phyloP scores from a whole-genome alignment of 2,888 invertebrate species.

The Oegoconia quadripuncta region DNA sequence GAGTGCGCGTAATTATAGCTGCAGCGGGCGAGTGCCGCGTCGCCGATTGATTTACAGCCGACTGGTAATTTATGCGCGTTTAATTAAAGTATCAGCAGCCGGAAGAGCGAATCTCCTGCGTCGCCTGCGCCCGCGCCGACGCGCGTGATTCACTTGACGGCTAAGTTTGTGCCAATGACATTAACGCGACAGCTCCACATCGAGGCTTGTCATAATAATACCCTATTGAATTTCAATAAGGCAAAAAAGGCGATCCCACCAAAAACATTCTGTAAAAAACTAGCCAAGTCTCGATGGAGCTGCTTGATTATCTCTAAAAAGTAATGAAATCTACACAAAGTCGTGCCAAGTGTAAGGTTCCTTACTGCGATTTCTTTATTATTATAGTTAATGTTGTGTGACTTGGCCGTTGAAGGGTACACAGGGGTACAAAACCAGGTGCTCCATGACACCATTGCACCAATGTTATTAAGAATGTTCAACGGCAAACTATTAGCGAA shows the following conservation, averaged over 20 bases:
- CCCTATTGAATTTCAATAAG: constrained; percentile 5
- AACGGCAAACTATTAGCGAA: too few relatives aligned
- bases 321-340: too few relatives aligned
- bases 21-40: constrained; percentile 10
- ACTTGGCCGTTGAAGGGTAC: too few relatives aligned
- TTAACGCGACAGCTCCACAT: neutral
- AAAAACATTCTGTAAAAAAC: too few relatives aligned
- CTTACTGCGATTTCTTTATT: too few relatives aligned
- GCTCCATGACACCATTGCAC: too few relatives aligned
- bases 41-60: constrained; percentile 62
- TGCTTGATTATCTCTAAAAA: too few relatives aligned
- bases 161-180: constrained; percentile 1
- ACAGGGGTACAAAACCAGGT: too few relatives aligned
- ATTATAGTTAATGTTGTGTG: too few relatives aligned
- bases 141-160: constrained; percentile 7
- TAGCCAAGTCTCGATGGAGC: too few relatives aligned
- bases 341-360: too few relatives aligned
- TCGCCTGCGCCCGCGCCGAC: constrained; percentile 18
- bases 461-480: too few relatives aligned
- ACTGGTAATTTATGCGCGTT: constrained; percentile 62
- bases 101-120: constrained; percentile 40
- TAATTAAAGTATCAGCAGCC: constrained; percentile 70
- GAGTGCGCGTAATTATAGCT: constrained; percentile 36
- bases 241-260: constrained; percentile 8
- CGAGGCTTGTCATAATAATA: neutral